Evolutionary conservation across 2,113 vertebrate species (phyloP).

Genomic region (Amia ocellicauda): DNA sequence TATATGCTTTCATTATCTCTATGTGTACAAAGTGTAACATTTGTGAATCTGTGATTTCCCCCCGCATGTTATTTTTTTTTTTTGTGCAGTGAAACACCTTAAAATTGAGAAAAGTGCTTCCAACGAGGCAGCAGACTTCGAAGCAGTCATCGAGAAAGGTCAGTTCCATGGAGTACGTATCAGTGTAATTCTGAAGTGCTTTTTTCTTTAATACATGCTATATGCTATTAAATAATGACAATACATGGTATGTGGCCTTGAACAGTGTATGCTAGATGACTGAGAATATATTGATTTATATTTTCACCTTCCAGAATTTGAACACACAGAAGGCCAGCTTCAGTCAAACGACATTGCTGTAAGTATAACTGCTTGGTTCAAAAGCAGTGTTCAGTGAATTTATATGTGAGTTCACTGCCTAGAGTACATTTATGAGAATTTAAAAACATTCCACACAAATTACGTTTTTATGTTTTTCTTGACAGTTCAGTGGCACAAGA

Average conservation of each 20-base stretch:
- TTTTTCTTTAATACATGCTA: neutral
- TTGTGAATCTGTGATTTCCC: neutral
- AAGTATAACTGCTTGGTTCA: slow-evolving; percentile 47
- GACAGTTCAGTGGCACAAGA: slow-evolving; percentile 71
- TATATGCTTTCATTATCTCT: too few species aligned
- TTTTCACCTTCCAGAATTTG: slow-evolving; percentile 69
- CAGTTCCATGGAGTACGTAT: slow-evolving; percentile 25
- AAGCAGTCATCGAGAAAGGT: slow-evolving; percentile 81
- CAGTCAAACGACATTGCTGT: slow-evolving; percentile 83
- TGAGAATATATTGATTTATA: slow-evolving; percentile 22
- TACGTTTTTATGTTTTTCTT: too few species aligned
- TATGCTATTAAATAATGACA: too few species aligned
- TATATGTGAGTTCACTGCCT: too few species aligned
- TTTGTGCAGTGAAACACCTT: slow-evolving; percentile 71
- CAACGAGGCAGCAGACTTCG: slow-evolving; percentile 75
- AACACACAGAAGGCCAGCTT: slow-evolving; percentile 77
- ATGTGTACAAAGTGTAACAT: too few species aligned
- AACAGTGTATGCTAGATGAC: neutral
- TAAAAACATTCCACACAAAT: too few species aligned
- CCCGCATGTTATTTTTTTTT: slow-evolving; percentile 20
- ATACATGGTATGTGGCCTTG: neutral
- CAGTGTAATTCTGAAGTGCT: neutral
- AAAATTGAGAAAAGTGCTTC: slow-evolving; percentile 80
- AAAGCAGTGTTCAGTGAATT: too few species aligned
- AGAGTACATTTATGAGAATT: too few species aligned